Percentiles rank a stretch among this genome's conserved stretches.
Evolutionary conservation across 2,888 invertebrate species (phyloP).

Genomic region (Dendrolimus pini): DNA sequence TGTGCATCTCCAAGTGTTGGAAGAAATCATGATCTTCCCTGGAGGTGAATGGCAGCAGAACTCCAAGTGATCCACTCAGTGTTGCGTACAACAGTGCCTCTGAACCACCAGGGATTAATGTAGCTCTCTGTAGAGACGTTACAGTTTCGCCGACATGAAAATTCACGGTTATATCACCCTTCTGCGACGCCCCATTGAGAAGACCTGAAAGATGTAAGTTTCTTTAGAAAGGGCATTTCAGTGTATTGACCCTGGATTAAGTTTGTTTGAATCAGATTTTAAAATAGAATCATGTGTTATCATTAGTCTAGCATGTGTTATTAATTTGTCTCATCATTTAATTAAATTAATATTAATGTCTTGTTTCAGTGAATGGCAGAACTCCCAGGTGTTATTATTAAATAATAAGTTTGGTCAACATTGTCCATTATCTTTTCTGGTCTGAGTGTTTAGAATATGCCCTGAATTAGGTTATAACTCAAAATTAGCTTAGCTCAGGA

Average conservation of each 20-base stretch:
- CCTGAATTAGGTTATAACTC: no score
- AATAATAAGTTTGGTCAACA: no score
- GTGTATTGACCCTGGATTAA: neutral
- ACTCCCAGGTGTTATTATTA: no score
- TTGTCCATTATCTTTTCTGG: no score
- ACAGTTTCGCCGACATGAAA: conserved; percentile 98
- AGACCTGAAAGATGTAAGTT: conserved; percentile 76
- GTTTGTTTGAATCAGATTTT: conserved; percentile 29
- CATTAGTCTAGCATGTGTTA: conserved; percentile 77
- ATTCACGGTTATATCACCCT: conserved; percentile 93
- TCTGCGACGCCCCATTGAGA: conserved; percentile 97
- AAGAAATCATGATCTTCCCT: conserved; percentile 99
- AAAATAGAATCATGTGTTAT: conserved; percentile 56
- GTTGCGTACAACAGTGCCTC: conserved; percentile 98
- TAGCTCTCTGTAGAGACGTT: conserved; percentile 96
- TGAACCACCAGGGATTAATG: conserved; percentile 97
- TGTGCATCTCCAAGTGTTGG: conserved; percentile 99
- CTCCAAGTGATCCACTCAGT: conserved; percentile 94
- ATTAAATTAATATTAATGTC: neutral
- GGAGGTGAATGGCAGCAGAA: conserved; percentile 94
- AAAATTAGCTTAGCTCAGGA: no score
- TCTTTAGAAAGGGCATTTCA: neutral
- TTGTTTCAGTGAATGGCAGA: no score
- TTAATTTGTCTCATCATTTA: conserved; percentile 57
- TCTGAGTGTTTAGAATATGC: no score